Percentiles rank a stretch among this genome's conserved stretches.
Conservation (phyloP, 2,888 invertebrate genomes). For the Cheilosia impressa region DNA sequence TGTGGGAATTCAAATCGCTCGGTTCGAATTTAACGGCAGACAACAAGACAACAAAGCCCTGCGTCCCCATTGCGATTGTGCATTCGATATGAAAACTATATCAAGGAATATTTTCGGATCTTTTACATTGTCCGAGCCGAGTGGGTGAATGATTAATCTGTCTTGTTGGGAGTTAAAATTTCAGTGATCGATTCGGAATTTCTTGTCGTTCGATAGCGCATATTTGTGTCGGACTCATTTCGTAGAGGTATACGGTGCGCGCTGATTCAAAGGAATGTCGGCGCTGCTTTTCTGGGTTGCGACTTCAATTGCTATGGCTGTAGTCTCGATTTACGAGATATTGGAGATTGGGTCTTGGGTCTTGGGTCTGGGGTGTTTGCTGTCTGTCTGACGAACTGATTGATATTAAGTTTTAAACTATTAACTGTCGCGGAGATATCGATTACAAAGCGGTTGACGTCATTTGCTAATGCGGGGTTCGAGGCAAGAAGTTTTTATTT, state of each 20-base stretch:
- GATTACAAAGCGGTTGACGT: slow-evolving; percentile 35
- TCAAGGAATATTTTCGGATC: slow-evolving; percentile 28
- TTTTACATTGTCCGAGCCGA: slow-evolving; percentile 28
- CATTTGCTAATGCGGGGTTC: slow-evolving; percentile 7
- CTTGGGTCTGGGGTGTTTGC: slow-evolving; percentile 42
- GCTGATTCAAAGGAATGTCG: slow-evolving; percentile 52
- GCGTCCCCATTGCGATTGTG: slow-evolving; percentile 3
- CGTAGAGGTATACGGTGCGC: background rate
- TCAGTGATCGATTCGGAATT: slow-evolving; percentile 47
- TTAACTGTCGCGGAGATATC: slow-evolving; percentile 8
- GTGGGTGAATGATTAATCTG: slow-evolving; percentile 65
- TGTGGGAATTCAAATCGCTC: slow-evolving; percentile 49
- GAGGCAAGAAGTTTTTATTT: background rate
- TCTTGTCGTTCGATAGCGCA: slow-evolving; percentile 21
- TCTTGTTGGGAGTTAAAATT: slow-evolving; percentile 39
- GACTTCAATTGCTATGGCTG: slow-evolving; percentile 28
- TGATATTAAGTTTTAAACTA: slow-evolving; percentile 18
- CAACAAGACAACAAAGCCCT: slow-evolving; percentile 48
- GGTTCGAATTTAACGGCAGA: slow-evolving; percentile 65
- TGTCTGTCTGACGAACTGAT: slow-evolving; percentile 42
- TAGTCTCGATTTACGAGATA: slow-evolving; percentile 50
- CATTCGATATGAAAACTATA: slow-evolving; percentile 35
- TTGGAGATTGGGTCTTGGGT: slow-evolving; percentile 39
- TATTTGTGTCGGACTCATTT: slow-evolving; percentile 4
- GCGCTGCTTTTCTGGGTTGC: slow-evolving; percentile 22